Percentiles rank a stretch among this genome's conserved stretches.
Conservation (phyloP, 2,888 invertebrate genomes). For the Aphrophora alni region DNA sequence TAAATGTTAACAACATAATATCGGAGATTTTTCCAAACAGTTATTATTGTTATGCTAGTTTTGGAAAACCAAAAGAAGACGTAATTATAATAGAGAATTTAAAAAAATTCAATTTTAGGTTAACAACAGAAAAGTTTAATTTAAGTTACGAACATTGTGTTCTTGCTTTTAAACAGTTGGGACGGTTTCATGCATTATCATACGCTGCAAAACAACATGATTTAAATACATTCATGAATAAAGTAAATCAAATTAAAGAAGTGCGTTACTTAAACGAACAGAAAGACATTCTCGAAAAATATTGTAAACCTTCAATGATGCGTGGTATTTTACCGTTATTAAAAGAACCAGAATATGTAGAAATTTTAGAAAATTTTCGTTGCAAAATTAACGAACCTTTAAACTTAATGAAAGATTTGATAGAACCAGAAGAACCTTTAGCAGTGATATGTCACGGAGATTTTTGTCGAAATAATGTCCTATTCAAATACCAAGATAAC, state of each 20-base stretch:
- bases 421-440: constrained; percentile 40
- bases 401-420: constrained; percentile 13
- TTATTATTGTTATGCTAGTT: constrained; percentile 12
- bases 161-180: constrained; percentile 48
- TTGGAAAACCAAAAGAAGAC: constrained; percentile 22
- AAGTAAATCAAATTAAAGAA: constrained; percentile 6
- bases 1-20: constrained; percentile 12
- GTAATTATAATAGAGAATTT: constrained; percentile 53
- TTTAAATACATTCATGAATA: constrained; percentile 31
- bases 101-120: constrained; percentile 47
- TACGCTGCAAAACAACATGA: constrained; percentile 52
- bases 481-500: constrained; percentile 54
- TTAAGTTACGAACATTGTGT: constrained; percentile 53
- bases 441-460: constrained; percentile 57
- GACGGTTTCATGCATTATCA: constrained; percentile 54
- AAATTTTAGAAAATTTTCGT: constrained; percentile 17
- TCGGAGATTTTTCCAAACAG: constrained; percentile 17
- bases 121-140: constrained; percentile 48
- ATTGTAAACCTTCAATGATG: neutral
- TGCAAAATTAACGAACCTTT: neutral
- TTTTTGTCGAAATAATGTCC: constrained; percentile 57
- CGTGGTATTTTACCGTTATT: constrained; percentile 34
- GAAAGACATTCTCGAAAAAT: neutral
- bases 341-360: neutral
- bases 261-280: neutral